Evolutionary conservation across 2,797 vertebrate species (phyloP), one percentile per base, ranked within the genome.

Genomic region (Erpetoichthys calabaricus): DNA sequence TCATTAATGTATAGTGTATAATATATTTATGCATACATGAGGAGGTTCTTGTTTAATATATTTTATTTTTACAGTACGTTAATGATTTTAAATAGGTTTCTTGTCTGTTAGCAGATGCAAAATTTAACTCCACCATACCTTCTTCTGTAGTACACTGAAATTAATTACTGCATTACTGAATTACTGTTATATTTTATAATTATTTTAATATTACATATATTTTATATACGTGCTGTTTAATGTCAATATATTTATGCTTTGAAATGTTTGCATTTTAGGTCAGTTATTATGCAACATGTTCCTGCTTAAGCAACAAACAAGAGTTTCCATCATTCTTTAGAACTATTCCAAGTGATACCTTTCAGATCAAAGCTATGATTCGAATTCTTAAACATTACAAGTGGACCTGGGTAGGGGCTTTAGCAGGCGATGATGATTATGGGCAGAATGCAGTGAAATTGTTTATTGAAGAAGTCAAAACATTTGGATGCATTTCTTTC

Each of bases 211-310:
- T 25, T 25, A 25, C 25, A 25, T 25, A 2, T 25, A 25, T 25
- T 25, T 25, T 25, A 25, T 25, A 25, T 25, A 25, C 25, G 25
- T 25, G 25, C 2, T 25, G 25, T 25, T 25, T 25, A 25, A 25
- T 25, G 25, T 25, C 25, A 25, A 25, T 25, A 25, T 25, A 25
- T 25, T 25, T 51, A 5, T 9, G 4, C 41, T 25, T 47, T 56
- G 42, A 55, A 9, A n/a, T 62, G 9, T 44, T 44, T 53, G 7
- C 62, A 44, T 44, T 55, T 55, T 85, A 75, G 74, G 68, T 74
- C 25, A 77, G 74, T 57, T 80, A 73, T 53, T 70, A 66, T 55
- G 65, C 74, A 3, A 68, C 75, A 10, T 76, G 74, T 62, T 65
- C 70, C 6, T 80, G 77, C 63, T 64, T 73, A 58, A 79, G 68